Conservation (phyloP, 2,113 vertebrate genomes). For the Pelvicachromis taeniatus region DNA sequence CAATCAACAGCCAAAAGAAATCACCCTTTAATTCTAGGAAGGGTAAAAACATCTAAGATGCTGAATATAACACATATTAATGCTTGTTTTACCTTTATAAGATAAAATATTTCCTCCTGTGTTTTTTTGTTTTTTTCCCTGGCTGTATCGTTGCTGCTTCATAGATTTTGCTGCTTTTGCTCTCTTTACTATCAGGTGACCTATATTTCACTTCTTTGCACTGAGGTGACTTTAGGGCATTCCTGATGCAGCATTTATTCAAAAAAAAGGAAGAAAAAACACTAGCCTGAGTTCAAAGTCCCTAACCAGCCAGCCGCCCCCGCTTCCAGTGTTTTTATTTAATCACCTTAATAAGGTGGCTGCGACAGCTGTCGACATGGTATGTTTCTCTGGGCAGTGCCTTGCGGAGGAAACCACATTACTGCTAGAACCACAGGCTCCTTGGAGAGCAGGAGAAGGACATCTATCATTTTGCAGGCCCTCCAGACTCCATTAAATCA, state of each 20-base stretch:
- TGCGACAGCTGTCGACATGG: conserved; percentile 56
- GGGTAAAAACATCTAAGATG: neutral
- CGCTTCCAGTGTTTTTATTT: conserved; percentile 54
- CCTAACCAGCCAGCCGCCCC: conserved; percentile 7
- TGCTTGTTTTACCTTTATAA: neutral
- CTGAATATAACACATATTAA: neutral
- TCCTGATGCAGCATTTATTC: conserved; percentile 16
- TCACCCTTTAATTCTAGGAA: neutral
- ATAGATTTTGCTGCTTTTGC: neutral
- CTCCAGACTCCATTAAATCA: conserved; percentile 63
- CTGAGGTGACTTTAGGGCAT: conserved; percentile 5
- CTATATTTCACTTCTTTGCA: conserved; percentile 10
- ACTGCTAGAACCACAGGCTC: conserved; percentile 19
- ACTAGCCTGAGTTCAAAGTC: conserved; percentile 9
- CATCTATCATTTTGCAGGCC: conserved; percentile 54
- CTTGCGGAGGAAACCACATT: conserved; percentile 52
- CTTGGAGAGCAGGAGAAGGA: conserved; percentile 32
- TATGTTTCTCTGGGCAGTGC: conserved; percentile 47
- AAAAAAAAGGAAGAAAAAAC: neutral
- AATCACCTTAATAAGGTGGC: conserved; percentile 67
- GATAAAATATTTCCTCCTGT: neutral
- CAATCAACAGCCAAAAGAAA: neutral
- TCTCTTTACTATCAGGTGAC: conserved; percentile 3
- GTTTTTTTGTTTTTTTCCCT: neutral
- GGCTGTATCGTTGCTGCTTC: neutral